Evolutionary conservation across 2,888 invertebrate species (phyloP).

Genomic region (Gonocerus acuteangulatus): DNA sequence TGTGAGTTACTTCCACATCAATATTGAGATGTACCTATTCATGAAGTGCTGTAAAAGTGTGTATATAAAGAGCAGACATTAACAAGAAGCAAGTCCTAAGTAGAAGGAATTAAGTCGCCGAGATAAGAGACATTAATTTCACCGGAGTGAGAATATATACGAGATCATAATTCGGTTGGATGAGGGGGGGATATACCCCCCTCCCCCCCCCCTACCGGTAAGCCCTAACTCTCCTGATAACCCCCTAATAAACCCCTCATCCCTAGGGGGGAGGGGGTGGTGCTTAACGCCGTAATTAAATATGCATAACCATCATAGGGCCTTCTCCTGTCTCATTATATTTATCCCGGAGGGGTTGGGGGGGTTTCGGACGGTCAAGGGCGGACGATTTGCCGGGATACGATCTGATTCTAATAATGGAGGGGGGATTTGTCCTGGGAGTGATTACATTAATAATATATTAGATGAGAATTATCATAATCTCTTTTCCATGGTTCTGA

Average conservation of each 20-base stretch:
- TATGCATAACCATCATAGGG: constrained; percentile 3
- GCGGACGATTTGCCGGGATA: no score
- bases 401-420: no score
- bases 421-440: no score
- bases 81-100: not conserved
- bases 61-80: not conserved
- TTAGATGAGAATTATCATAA: no score
- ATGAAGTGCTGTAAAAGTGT: not conserved
- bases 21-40: not conserved
- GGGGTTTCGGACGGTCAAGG: no score
- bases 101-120: not conserved
- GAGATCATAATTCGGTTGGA: constrained; percentile 6
- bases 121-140: constrained; percentile 20
- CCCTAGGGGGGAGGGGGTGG: constrained; percentile 6
- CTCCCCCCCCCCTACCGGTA: no score
- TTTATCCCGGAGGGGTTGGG: no score
- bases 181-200: no score
- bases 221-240: constrained; percentile 20
- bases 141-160: constrained; percentile 12
- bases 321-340: not conserved
- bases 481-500: no score
- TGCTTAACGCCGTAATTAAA: constrained; percentile 13
- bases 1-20: no score
- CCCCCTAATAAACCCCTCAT: constrained; percentile 13
- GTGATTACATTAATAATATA: no score